phyloP scores from a whole-genome alignment of 2,797 vertebrate species.

The Leptodactylus fallax region DNA sequence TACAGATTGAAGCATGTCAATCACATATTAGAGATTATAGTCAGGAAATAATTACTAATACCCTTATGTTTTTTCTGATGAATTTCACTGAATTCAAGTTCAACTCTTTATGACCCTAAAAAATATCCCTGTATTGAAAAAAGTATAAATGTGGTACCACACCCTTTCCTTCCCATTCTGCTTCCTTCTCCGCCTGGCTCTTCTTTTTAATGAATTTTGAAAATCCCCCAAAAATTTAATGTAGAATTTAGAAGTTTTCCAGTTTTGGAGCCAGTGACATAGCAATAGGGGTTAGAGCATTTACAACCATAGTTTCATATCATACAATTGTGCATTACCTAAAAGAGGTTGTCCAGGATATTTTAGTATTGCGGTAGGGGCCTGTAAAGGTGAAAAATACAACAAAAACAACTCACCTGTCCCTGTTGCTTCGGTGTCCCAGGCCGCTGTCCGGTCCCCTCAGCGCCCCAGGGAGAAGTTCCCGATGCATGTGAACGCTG shows the following conservation, averaged over 20 bases:
- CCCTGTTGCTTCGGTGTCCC: no score
- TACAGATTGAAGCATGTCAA: not conserved
- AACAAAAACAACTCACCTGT: no score
- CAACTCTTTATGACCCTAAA: not conserved
- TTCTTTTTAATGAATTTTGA: not conserved
- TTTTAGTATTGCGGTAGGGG: no score
- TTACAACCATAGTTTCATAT: not conserved
- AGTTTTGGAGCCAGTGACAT: not conserved
- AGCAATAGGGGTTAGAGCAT: not conserved
- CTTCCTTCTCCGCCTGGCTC: not conserved
- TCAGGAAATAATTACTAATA: not conserved
- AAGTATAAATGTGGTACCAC: not conserved
- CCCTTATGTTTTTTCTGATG: not conserved
- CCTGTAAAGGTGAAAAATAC: no score
- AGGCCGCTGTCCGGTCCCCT: no score
- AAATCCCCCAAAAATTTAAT: not conserved
- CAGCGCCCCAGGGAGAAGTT: no score
- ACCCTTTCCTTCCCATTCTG: not conserved
- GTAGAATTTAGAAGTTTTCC: not conserved
- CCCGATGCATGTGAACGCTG: no score
- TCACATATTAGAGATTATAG: not conserved
- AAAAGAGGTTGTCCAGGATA: no score
- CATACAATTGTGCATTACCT: not conserved
- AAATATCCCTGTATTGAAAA: conserved; percentile 1
- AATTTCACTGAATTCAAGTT: not conserved